Evolutionary conservation across 2,797 vertebrate genomes (phyloP).

Genomic region (Petrocephalus schoutedeni): DNA sequence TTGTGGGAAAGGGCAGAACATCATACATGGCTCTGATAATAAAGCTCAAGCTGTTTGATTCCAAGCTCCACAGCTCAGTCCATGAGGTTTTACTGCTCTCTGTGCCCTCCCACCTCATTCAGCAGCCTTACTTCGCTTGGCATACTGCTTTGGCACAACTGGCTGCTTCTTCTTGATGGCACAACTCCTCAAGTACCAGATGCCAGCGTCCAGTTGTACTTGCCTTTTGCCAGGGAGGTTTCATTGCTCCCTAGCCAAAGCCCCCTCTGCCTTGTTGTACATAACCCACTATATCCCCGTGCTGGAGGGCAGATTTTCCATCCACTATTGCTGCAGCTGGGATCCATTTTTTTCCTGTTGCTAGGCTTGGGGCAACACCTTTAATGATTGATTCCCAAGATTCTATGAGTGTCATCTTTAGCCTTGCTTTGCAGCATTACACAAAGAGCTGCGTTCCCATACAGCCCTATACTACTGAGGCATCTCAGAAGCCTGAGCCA

Average conservation of each 20-base stretch:
- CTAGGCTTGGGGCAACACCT: background rate
- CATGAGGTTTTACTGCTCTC: background rate
- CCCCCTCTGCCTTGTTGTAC: background rate
- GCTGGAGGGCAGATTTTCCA: background rate
- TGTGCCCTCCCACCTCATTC: background rate
- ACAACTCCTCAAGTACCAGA: background rate
- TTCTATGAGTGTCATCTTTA: background rate
- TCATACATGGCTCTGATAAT: background rate
- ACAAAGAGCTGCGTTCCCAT: background rate
- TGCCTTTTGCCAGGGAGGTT: background rate
- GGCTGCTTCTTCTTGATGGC: background rate
- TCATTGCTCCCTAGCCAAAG: background rate
- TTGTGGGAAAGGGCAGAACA: background rate
- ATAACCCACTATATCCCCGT: background rate
- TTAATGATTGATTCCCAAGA: background rate
- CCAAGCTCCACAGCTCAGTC: background rate
- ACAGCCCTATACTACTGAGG: background rate
- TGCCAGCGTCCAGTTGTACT: background rate
- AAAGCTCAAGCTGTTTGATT: background rate
- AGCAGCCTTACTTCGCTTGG: background rate
- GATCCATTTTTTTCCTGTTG: background rate
- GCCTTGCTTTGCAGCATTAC: background rate
- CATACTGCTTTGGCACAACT: background rate
- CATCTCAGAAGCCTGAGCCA: background rate
- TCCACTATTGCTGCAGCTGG: background rate